Evolutionary conservation across 2,888 invertebrate genomes (phyloP), one percentile per base, ranked within the genome.

Genomic region (Tachystola acroxantha): DNA sequence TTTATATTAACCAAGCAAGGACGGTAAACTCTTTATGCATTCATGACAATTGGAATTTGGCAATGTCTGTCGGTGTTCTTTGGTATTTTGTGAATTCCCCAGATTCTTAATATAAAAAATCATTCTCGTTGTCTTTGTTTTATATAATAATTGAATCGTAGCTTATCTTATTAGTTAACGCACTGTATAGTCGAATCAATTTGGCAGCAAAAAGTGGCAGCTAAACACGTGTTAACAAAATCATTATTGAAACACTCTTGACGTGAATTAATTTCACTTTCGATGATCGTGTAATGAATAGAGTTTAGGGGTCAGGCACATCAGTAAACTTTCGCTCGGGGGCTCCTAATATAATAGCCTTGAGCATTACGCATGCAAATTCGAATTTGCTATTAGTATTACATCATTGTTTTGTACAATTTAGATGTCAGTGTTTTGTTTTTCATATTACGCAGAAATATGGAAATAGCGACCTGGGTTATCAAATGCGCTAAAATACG

Each of bases 221-320:
- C 46, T 52, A 54, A 60, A 61, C 65, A 64, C 53, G 63, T 68
- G 67, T 66, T 70, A 70, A 71, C 62, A 62, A 59, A 63, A 58
- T 59, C 45, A 43, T 59, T 65, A 69, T 70, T 68, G 65, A 71
- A 70, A 58, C 66, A 64, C 77, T 74, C 65, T 71, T 51, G 41
- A 51, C 54, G 48, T 57, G 73, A 77, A 75, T 79, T 78, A 73
- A 81, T 80, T 82, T 82, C 73, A 77, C 82, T 82, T 82, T 85
- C 78, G 70, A 73, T 81, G 73, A 72, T 72, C 61, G 66, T 68
- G 58, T 76, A 75, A 80, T 82, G 80, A 78, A 76, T 69, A 65
- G 70, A 60, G n/a, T n/a, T n/a, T n/a, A n/a, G 72, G 68, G 82
- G 82, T 82, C 81, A 77, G 64, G 53, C 52, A 53, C 45, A 46